These are phyloP conservation scores for Bombus fervidus DNA, from an alignment of 1,140 invertebrate species.

Conservation along the genomic window DNA sequence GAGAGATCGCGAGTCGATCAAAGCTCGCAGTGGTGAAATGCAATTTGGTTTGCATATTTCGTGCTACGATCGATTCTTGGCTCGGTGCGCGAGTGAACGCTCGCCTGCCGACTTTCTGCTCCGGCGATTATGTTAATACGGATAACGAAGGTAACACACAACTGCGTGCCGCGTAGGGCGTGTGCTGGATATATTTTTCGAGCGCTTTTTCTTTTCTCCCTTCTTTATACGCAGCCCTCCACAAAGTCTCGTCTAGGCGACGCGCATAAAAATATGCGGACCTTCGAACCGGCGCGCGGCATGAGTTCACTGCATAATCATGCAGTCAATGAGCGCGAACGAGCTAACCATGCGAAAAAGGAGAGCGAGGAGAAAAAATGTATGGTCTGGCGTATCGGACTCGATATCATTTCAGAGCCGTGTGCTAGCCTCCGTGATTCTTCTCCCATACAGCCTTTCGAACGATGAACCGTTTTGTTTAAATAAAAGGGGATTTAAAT, in stretches of 20 bases:
- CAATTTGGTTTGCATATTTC: conserved; percentile 79
- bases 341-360: conserved; percentile 76
- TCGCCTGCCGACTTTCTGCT: conserved; percentile 66
- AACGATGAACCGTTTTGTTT: conserved; percentile 24
- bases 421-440: neutral
- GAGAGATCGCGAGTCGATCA: conserved; percentile 47
- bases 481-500: conserved; percentile 17
- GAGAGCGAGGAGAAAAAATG: conserved; percentile 65
- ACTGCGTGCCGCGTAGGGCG: conserved; percentile 29
- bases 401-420: conserved; percentile 42
- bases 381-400: conserved; percentile 61
- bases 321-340: conserved; percentile 75
- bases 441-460: neutral
- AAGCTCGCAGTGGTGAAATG: conserved; percentile 60
- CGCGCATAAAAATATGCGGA: conserved; percentile 71
- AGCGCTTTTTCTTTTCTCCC: conserved; percentile 47
- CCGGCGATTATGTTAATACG: conserved; percentile 68
- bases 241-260: conserved; percentile 60
- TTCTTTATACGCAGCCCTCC: conserved; percentile 50
- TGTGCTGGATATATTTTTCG: conserved; percentile 56
- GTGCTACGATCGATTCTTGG: conserved; percentile 73
- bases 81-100: conserved; percentile 60
- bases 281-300: conserved; percentile 44
- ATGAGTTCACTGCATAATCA: conserved; percentile 74
- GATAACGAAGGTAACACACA: conserved; percentile 65